Percentiles rank a stretch among this genome's conserved stretches.
Evolutionary conservation across 2,888 invertebrate genomes (phyloP).

Genomic region (Lingula anatina): DNA sequence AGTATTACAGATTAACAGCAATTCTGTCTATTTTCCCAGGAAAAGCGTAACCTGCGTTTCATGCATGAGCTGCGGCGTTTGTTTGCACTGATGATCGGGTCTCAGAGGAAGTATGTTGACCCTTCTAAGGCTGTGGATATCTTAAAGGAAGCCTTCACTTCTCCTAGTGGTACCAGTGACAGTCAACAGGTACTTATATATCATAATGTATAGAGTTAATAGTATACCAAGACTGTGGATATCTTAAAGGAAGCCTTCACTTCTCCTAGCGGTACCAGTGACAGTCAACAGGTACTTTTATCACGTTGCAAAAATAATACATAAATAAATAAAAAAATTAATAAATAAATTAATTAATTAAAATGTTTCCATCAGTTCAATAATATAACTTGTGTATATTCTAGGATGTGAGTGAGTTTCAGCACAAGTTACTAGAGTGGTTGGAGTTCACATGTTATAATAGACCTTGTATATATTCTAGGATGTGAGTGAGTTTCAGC

Average conservation of each 20-base stretch:
- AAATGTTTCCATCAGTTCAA: too few species aligned
- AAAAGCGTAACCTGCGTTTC: constrained; percentile 45
- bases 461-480: constrained; percentile 24
- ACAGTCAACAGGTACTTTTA: constrained; percentile 51
- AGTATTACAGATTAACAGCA: too few species aligned
- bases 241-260: constrained; percentile 53
- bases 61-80: constrained; percentile 52
- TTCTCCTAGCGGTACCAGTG: constrained; percentile 36
- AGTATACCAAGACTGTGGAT: too few species aligned
- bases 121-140: constrained; percentile 53
- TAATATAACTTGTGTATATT: constrained; percentile 7
- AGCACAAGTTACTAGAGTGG: constrained; percentile 54
- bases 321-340: too few species aligned
- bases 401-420: constrained; percentile 55
- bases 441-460: too few species aligned
- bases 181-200: constrained; percentile 51
- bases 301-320: not conserved
- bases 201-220: too few species aligned
- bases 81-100: constrained; percentile 52
- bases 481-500: constrained; percentile 56
- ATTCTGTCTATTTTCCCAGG: constrained; percentile 30
- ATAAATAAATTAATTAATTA: too few species aligned
- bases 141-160: constrained; percentile 52
- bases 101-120: constrained; percentile 53
- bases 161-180: constrained; percentile 37